A percentile compares a stretch with the other conserved stretches of the same genome.
Evolutionary conservation across 2,888 invertebrate species (phyloP).

Genomic region (Kuschelorhynchus macadamiae): DNA sequence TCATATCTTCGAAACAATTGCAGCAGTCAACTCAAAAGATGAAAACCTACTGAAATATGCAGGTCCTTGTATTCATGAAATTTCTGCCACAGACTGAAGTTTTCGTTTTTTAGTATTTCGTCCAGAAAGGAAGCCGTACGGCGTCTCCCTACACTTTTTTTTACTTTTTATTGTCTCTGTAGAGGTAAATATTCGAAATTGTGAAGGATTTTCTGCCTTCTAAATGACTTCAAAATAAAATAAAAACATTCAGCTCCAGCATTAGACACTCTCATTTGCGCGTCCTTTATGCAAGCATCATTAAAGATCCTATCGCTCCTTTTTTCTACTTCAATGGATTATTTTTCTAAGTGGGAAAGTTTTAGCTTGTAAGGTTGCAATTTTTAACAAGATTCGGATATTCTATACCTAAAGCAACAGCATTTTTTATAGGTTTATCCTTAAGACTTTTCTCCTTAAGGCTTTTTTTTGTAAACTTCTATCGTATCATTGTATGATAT

Average conservation of each 20-base stretch:
- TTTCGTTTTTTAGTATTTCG: conserved; percentile 42
- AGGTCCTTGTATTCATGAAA: conserved; percentile 46
- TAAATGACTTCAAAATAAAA: conserved; percentile 47
- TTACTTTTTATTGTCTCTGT: conserved; percentile 46
- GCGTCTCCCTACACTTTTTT: conserved; percentile 30
- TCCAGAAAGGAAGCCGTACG: conserved; percentile 25
- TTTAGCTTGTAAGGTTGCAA: not conserved
- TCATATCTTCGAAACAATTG: conserved; percentile 52
- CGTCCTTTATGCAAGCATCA: conserved; percentile 39
- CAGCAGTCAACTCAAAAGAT: conserved; percentile 43
- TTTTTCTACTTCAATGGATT: conserved; percentile 44
- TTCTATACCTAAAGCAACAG: no score
- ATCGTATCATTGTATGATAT: no score
- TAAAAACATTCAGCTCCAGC: conserved; percentile 32
- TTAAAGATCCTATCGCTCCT: conserved; percentile 44
- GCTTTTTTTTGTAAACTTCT: no score
- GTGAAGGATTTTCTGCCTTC: conserved; percentile 45
- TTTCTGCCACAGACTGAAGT: conserved; percentile 40
- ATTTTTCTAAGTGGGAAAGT: conserved; percentile 35
- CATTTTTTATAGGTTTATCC: no score
- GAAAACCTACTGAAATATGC: conserved; percentile 49
- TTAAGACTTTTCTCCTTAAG: no score
- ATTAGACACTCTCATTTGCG: conserved; percentile 44
- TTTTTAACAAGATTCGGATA: no score
- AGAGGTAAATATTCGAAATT: conserved; percentile 48